Evolutionary conservation across 2,113 vertebrate genomes (phyloP), one percentile per base, ranked within the genome.

Genomic region (Catharus minimus): DNA sequence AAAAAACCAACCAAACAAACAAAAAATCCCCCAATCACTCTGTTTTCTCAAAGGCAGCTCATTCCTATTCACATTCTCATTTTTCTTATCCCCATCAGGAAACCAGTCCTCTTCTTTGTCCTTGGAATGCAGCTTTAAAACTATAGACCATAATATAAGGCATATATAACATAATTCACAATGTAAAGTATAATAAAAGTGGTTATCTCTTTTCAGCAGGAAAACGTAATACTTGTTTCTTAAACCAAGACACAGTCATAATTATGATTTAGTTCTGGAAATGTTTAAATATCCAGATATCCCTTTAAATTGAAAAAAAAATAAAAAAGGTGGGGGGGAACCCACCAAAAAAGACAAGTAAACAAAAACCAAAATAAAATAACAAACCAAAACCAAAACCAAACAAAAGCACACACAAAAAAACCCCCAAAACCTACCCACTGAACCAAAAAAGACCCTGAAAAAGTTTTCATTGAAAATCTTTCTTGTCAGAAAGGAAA

Each of bases 371-470:
- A 43, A 64, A 62, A 27, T 13, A 24, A 44, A 60, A 6, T 1
- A 6, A 24, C 24, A 9, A 38, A 38, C 38, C 38, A 64, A 10
- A 55, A 79, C 32, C 3, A 64, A 10, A 64, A 79, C 32, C 9
- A 50, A 68, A 9, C 3, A 80, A 56, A 33, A 33, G 33, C 33
- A 11, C 18, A 27, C 47, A 5, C 7, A 5, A 47, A 15, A 52
- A 14, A 5, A 41, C 33, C 2, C 2, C 9, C 13, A 46, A 39
- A 39, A 28, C 5, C 7, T 6, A 27, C 2, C 3, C 12, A 43
- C 5, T 2, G 2, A n/a, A 28, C 2, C 7, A 52, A 44, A 7
- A 44, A 56, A 28, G 0, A 2, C 4, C 1, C 33, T 22, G 32
- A 17, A 6, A 44, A 19, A 12, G 7, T 28, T 17, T 43, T 19